A percentile compares a stretch with the other conserved stretches of the same genome.
These are phyloP conservation scores for Cephonodes hylas DNA, from an alignment of 2,888 invertebrate genomes.

Conservation along the genomic window DNA sequence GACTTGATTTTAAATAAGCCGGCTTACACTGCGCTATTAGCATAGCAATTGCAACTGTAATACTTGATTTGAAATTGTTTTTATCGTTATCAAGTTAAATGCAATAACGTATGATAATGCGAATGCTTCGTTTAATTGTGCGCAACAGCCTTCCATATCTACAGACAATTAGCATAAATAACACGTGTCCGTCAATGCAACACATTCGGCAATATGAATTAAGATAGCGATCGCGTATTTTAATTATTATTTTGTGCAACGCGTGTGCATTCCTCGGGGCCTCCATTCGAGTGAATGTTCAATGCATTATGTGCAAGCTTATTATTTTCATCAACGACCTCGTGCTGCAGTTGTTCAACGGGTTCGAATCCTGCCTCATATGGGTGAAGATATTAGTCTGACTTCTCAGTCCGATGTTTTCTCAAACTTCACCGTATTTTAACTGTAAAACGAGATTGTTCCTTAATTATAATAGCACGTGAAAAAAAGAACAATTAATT, in stretches of 20 bases:
- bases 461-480: no score
- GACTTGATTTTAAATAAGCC: neutral
- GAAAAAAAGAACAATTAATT: no score
- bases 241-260: conserved; percentile 6
- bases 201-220: conserved; percentile 3
- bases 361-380: no score
- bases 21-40: neutral
- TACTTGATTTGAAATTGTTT: no score
- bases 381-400: no score
- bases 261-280: neutral
- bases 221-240: conserved; percentile 3
- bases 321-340: neutral
- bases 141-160: conserved; percentile 1
- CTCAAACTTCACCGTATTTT: no score
- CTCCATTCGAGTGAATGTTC: neutral
- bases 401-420: no score
- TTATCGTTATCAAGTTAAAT: neutral
- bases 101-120: neutral
- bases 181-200: conserved; percentile 12
- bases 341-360: no score
- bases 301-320: neutral
- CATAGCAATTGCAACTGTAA: neutral
- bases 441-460: no score
- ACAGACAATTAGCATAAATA: conserved; percentile 17
- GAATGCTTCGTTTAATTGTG: neutral